Conservation (phyloP, 2,113 vertebrate genomes). For the Siniperca knerii region DNA sequence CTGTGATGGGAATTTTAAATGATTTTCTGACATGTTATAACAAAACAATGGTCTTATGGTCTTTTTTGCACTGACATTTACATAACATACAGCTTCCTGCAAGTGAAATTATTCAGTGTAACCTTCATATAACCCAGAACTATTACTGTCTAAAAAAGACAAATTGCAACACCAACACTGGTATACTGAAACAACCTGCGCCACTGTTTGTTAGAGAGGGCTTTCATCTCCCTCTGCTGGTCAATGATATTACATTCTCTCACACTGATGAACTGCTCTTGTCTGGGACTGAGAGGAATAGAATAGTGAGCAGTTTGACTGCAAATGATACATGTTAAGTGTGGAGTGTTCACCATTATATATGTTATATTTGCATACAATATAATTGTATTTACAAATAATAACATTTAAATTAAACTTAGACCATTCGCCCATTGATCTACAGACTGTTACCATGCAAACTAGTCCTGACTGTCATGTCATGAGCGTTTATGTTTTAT, state of each 20-base stretch:
- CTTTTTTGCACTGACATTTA: neutral
- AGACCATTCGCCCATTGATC: conserved; percentile 1
- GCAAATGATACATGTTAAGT: neutral
- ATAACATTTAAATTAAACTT: neutral
- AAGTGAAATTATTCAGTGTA: neutral
- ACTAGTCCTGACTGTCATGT: conserved; percentile 71
- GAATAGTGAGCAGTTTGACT: neutral
- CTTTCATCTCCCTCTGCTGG: conserved; percentile 54
- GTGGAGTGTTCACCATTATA: neutral
- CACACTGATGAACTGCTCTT: neutral
- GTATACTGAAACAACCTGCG: neutral
- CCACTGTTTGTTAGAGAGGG: neutral
- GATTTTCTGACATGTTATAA: too few relatives aligned
- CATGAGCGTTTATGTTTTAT: conserved; percentile 33
- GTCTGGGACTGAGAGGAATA: fast-evolving
- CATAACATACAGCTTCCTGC: neutral
- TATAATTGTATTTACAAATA: neutral
- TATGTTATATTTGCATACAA: neutral
- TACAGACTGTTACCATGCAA: conserved; percentile 70
- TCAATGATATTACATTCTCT: neutral
- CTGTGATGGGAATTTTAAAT: too few relatives aligned
- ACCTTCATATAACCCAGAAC: neutral
- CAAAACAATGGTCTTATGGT: too few relatives aligned
- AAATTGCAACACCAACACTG: neutral
- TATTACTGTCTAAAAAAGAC: neutral